These are phyloP conservation scores for Pogonocichla stellata DNA, from an alignment of 2,113 vertebrate species.

Conservation along the genomic window DNA sequence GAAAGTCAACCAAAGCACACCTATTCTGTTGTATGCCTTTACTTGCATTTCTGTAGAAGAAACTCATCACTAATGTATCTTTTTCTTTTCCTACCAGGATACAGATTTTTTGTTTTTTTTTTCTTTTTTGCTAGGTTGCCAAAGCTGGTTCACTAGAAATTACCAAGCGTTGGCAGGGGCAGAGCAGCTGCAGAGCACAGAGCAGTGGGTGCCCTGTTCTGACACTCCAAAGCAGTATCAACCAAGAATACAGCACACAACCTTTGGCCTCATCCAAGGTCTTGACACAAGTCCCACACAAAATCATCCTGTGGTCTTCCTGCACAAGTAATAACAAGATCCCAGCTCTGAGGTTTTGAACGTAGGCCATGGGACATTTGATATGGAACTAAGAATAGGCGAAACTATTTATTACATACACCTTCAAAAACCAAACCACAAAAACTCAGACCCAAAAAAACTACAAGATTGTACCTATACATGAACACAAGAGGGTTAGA, in stretches of 20 bases:
- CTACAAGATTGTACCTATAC: background rate
- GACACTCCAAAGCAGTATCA: background rate
- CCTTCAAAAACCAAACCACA: background rate
- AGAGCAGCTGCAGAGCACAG: background rate
- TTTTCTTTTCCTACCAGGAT: background rate
- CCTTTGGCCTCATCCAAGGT: background rate
- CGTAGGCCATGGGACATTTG: background rate
- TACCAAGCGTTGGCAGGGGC: too few relatives aligned
- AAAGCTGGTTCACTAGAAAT: background rate
- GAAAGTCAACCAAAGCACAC: background rate
- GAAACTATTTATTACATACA: background rate
- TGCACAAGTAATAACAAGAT: background rate
- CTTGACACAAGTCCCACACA: background rate
- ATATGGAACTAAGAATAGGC: background rate
- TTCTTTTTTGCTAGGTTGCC: background rate
- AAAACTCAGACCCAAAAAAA: background rate
- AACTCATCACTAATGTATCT: background rate
- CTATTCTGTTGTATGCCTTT: background rate
- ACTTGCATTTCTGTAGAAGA: background rate
- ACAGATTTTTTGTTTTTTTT: too few relatives aligned
- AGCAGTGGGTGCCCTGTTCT: accelerated
- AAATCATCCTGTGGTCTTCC: background rate
- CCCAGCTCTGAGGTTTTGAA: background rate
- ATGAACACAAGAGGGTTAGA: background rate
- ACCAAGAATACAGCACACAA: background rate